Percentiles rank a stretch among this genome's conserved stretches.
phyloP scores from a whole-genome alignment of 1,140 invertebrate species.

The Tetramorium parvispinum region DNA sequence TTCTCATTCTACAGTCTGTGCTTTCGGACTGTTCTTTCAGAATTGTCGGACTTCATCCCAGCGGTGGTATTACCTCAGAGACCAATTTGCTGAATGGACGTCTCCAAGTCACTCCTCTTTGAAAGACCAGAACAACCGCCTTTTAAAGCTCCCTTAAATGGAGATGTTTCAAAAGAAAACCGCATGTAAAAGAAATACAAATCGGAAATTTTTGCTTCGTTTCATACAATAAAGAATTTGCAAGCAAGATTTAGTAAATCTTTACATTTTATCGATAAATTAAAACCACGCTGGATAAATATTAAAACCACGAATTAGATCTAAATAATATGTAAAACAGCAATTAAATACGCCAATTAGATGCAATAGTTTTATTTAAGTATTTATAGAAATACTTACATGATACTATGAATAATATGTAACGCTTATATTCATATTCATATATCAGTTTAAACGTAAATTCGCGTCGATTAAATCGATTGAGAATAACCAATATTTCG shows the following conservation, averaged over 20 bases:
- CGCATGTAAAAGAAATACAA: conserved; percentile 14
- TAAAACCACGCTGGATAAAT: neutral
- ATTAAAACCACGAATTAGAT: neutral
- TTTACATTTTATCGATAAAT: neutral
- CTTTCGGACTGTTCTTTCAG: conserved; percentile 44
- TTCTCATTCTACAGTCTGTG: neutral
- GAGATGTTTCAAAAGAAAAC: conserved; percentile 25
- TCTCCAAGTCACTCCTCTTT: conserved; percentile 46
- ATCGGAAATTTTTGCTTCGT: neutral
- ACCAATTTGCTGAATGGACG: conserved; percentile 55
- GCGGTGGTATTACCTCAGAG: neutral
- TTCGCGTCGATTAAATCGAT: conserved; percentile 3
- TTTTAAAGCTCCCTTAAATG: conserved; percentile 42
- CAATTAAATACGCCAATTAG: neutral
- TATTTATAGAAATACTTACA: neutral
- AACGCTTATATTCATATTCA: neutral
- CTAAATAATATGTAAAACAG: neutral
- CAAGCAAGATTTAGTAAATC: neutral
- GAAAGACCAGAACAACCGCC: conserved; percentile 46
- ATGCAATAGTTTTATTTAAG: conserved; percentile 4
- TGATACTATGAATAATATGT: no score
- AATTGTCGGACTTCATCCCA: conserved; percentile 37
- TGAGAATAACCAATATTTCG: conserved; percentile 32
- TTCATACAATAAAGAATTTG: neutral
- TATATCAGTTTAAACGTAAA: conserved; percentile 3